Conservation (phyloP, 2,797 vertebrate genomes). For the Taenioides sp. region DNA sequence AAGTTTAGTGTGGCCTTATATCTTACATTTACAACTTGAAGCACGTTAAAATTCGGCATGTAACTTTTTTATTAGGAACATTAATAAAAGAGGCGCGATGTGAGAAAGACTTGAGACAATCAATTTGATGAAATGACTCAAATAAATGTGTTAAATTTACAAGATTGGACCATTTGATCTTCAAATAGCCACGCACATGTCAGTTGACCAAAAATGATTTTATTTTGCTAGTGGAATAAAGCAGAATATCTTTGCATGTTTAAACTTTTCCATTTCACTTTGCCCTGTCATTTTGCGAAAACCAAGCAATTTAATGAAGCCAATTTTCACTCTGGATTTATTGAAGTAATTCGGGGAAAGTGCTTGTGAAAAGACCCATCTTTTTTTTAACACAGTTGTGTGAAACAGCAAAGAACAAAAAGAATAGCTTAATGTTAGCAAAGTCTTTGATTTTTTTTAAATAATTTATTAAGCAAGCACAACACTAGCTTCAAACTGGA, state of each 20-base stretch:
- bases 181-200: neutral
- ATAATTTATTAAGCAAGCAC: neutral
- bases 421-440: neutral
- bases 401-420: neutral
- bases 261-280: conserved; percentile 4
- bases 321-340: neutral
- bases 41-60: neutral
- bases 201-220: neutral
- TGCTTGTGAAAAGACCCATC: neutral
- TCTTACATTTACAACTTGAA: neutral
- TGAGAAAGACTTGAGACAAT: neutral
- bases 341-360: neutral
- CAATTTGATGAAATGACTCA: neutral
- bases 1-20: neutral
- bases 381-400: neutral
- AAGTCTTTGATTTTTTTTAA: neutral
- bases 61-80: neutral
- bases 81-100: neutral
- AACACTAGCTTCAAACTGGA: neutral
- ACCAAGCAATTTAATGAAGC: neutral
- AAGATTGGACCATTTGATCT: conserved; percentile 1
- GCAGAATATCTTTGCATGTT: conserved; percentile 1
- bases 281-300: neutral
- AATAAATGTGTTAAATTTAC: conserved; percentile 4
- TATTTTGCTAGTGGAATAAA: conserved; percentile 1